These are phyloP conservation scores for Neoarius graeffei DNA, from an alignment of 2,113 vertebrate species.

Conservation along the genomic window DNA sequence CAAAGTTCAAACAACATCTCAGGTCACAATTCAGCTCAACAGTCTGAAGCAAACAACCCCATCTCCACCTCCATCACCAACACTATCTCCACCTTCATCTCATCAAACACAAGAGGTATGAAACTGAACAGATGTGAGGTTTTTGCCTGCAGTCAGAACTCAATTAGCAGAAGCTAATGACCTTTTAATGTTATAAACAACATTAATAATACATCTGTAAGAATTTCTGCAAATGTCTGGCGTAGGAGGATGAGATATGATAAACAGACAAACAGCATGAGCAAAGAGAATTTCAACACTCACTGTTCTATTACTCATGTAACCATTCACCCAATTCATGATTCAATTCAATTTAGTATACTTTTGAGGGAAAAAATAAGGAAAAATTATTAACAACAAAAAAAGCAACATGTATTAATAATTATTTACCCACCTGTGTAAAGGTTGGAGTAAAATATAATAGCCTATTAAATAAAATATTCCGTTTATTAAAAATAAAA, in stretches of 20 bases:
- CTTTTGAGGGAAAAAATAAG: too few species aligned
- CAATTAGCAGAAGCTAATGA: slow-evolving; percentile 31
- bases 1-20: background rate
- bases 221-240: background rate
- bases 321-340: too few species aligned
- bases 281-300: background rate
- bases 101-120: background rate
- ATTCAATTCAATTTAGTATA: too few species aligned
- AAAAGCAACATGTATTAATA: too few species aligned
- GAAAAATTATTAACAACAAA: too few species aligned
- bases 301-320: too few species aligned
- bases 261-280: background rate
- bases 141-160: slow-evolving; percentile 25
- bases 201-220: slow-evolving; percentile 39
- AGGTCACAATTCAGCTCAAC: background rate
- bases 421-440: too few species aligned
- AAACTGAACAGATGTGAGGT: slow-evolving; percentile 30
- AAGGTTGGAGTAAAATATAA: too few species aligned
- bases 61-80: background rate
- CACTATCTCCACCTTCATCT: background rate
- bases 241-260: background rate
- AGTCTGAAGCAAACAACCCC: background rate
- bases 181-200: slow-evolving; percentile 26
- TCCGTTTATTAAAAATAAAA: too few species aligned
- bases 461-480: too few species aligned